Base-by-base conservation (phyloP, 1,140 invertebrate species). In the Melitaea cinxia region DNA sequence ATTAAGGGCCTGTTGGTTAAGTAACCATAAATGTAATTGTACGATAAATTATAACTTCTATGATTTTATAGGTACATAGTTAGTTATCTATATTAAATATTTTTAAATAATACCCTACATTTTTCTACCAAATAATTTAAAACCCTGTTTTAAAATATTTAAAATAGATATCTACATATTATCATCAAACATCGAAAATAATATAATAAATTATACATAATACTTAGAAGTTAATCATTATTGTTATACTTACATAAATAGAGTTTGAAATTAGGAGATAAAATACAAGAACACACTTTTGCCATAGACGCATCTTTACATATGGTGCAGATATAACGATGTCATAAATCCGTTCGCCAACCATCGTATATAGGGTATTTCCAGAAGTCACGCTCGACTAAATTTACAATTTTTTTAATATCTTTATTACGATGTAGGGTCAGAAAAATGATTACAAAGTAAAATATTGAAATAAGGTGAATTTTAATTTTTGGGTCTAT, bases 1-100 rank as follows among this genome's bases (percentile, higher is more conserved):
- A 39, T 84, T 91, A 2, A 93, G 68, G 12, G 80, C 79, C 85
- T 89, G 65, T 37, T 54, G 12, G 28, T 57, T 1, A 26, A 42
- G 5, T 57, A 10, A 23, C n/a, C 12, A 23, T 47, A 23, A 4
- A 2, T 14, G 15, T 12, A 12, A 33, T 33, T 1, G 0, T n/a
- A 2, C n/a, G 10, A 33, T 3, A 3, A 5, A 1, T 33, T n/a
- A n/a, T n/a, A n/a, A n/a, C n/a, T n/a, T n/a, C n/a, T n/a, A n/a
- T n/a, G n/a, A n/a, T n/a, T n/a, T n/a, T n/a, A n/a, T n/a, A n/a
- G n/a, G n/a, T n/a, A n/a, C n/a, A n/a, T n/a, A n/a, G n/a, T n/a
- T n/a, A n/a, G n/a, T n/a, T n/a, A n/a, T n/a, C n/a, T n/a, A n/a
- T n/a, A n/a, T n/a, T n/a, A n/a, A n/a, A n/a, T n/a, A n/a, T n/a